Evolutionary conservation across 1,140 invertebrate species (phyloP).

Genomic region (Musca domestica): DNA sequence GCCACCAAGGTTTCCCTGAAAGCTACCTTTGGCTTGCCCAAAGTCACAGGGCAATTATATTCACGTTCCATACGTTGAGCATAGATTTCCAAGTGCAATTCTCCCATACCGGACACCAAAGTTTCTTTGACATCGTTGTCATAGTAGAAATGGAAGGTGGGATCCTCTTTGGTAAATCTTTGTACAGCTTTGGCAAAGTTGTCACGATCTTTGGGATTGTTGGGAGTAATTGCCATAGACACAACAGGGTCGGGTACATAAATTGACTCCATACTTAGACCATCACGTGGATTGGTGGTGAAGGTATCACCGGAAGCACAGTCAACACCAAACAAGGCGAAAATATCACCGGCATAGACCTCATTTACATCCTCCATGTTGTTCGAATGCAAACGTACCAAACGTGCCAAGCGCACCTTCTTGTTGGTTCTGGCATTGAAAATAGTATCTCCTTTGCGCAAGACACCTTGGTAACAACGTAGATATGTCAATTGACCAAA

Average conservation of each 20-base stretch:
- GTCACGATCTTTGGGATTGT: constrained; percentile 83
- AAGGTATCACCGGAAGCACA: constrained; percentile 99
- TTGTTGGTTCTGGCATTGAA: constrained; percentile 86
- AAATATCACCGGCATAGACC: constrained; percentile 95
- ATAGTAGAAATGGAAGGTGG: constrained; percentile 84
- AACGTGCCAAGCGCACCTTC: constrained; percentile 72
- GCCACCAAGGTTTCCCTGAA: constrained; percentile 72
- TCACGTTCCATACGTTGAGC: constrained; percentile 95
- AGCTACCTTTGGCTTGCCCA: constrained; percentile 97
- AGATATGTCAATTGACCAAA: constrained; percentile 99
- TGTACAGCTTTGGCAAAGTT: constrained; percentile 94
- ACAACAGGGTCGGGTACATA: constrained; percentile 96
- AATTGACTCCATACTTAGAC: constrained; percentile 95
- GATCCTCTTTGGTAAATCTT: constrained; percentile 96
- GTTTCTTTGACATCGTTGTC: constrained; percentile 94
- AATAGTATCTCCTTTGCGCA: constrained; percentile 84
- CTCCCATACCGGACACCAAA: constrained; percentile 96
- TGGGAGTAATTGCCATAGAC: constrained; percentile 94
- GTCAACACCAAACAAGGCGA: constrained; percentile 97
- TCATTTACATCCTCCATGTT: constrained; percentile 96
- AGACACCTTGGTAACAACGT: constrained; percentile 92
- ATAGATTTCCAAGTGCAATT: constrained; percentile 97
- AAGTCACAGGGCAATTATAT: constrained; percentile 86
- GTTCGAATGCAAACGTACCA: constrained; percentile 93
- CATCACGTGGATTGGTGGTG: constrained; percentile 74